Evolutionary conservation across 30 jellyfish, hydroid and myxozoan genomes (phyloP).

Genomic region (Haliclystus octoradiatus): DNA sequence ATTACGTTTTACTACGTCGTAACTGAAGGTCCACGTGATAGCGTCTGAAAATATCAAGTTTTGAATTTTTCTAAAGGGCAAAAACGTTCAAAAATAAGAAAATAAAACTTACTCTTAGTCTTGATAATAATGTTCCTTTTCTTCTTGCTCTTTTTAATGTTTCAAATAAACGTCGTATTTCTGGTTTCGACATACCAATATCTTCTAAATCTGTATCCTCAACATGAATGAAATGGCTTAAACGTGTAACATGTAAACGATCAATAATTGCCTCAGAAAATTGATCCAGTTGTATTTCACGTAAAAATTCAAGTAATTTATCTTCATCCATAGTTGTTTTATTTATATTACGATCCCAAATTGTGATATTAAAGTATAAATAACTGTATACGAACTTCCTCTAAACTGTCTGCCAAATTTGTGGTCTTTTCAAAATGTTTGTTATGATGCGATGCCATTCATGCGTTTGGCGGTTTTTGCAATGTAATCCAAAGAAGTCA

Average conservation of each 20-base stretch:
- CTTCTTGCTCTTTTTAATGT: conserved; percentile 43
- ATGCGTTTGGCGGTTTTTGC: not conserved
- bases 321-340: conserved; percentile 31
- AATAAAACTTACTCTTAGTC: conserved; percentile 18
- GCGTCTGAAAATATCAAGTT: too few species aligned
- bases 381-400: too few species aligned
- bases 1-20: not conserved
- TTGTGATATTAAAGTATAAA: too few species aligned
- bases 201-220: conserved; percentile 61
- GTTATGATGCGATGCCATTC: not conserved
- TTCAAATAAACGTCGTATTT: conserved; percentile 69
- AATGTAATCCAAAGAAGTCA: too few species aligned
- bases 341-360: too few species aligned
- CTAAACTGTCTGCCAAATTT: too few species aligned
- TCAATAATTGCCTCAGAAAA: conserved; percentile 27
- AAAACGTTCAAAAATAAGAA: too few species aligned
- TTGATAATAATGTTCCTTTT: conserved; percentile 2
- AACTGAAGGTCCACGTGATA: too few species aligned
- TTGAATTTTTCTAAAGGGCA: too few species aligned
- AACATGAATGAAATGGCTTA: conserved; percentile 77
- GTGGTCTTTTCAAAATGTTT: too few species aligned
- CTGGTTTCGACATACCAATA: conserved; percentile 92
- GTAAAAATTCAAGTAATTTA: conserved; percentile 41
- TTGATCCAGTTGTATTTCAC: conserved; percentile 76
- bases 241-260: conserved; percentile 64